A percentile compares a stretch with the other conserved stretches of the same genome.
Evolutionary conservation across 2,888 invertebrate species (phyloP).

Genomic region (Caprella mutica): DNA sequence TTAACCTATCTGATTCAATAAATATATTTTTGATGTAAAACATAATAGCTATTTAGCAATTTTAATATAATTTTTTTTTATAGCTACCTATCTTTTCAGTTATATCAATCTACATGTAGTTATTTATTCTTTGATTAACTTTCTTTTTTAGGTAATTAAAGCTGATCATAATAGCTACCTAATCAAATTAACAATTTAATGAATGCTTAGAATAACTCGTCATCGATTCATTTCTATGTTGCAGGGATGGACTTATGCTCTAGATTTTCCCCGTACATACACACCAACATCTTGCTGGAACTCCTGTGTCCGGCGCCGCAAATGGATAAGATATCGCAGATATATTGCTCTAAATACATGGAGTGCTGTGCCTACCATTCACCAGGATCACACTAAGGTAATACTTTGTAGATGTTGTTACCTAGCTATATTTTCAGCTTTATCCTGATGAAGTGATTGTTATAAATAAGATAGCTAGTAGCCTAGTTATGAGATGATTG

Average conservation of each 20-base stretch:
- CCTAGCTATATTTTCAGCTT: not conserved
- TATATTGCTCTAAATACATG: slow-evolving; percentile 83
- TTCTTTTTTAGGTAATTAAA: no score
- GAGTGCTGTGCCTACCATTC: slow-evolving; percentile 75
- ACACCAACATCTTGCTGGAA: slow-evolving; percentile 72
- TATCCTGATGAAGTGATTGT: not conserved
- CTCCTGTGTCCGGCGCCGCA: slow-evolving; percentile 74
- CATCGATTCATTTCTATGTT: no score
- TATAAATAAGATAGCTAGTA: not conserved
- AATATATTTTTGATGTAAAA: no score
- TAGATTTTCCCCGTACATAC: slow-evolving; percentile 78
- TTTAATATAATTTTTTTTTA: not conserved
- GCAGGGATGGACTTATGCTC: slow-evolving; percentile 77
- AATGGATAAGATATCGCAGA: slow-evolving; percentile 76
- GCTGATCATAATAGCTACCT: no score
- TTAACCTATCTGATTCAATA: no score
- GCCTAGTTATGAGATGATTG: not conserved
- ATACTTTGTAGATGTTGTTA: slow-evolving; percentile 16
- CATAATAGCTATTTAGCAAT: not conserved
- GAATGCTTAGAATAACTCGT: no score
- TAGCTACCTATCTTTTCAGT: not conserved
- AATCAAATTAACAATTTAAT: no score
- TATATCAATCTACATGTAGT: not conserved
- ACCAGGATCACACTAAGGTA: slow-evolving; percentile 68
- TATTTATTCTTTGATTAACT: no score